These are phyloP conservation scores for Mnemiopsis leidyi DNA, from an alignment of 37 sponge, comb jelly and placozoan genomes.

Conservation along the genomic window DNA sequence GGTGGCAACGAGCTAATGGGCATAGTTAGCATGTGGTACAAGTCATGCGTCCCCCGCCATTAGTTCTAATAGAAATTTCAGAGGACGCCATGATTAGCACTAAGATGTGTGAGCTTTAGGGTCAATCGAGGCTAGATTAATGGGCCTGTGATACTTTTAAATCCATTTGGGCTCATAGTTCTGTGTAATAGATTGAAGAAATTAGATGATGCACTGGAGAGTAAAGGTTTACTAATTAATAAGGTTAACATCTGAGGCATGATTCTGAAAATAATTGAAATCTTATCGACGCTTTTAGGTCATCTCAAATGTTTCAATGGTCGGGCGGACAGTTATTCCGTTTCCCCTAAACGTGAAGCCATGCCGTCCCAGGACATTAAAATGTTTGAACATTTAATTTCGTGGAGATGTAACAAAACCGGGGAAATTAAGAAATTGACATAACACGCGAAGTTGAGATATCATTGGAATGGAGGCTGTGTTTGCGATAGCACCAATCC, in stretches of 20 bases:
- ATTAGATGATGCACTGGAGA: too few relatives aligned
- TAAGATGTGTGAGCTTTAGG: background rate
- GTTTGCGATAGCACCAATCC: conserved; percentile 8
- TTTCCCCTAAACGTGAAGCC: background rate
- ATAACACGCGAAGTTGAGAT: background rate
- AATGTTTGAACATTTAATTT: background rate
- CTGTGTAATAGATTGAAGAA: background rate
- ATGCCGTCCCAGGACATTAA: background rate
- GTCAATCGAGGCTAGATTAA: background rate
- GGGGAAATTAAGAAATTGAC: background rate
- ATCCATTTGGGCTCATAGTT: background rate
- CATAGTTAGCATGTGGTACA: background rate
- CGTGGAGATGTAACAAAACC: background rate
- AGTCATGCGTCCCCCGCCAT: background rate
- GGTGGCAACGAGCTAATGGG: background rate
- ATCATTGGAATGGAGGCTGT: background rate
- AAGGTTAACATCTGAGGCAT: background rate
- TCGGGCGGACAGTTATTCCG: background rate
- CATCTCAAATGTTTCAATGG: background rate
- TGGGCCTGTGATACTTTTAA: background rate
- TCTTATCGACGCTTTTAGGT: background rate
- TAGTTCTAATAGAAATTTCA: background rate
- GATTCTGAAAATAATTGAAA: background rate
- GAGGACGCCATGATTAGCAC: background rate
- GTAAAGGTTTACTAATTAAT: background rate